A percentile compares a stretch with the other conserved stretches of the same genome.
Evolutionary conservation across 1,140 invertebrate species (phyloP).

Genomic region (Harpegnathos saltator): DNA sequence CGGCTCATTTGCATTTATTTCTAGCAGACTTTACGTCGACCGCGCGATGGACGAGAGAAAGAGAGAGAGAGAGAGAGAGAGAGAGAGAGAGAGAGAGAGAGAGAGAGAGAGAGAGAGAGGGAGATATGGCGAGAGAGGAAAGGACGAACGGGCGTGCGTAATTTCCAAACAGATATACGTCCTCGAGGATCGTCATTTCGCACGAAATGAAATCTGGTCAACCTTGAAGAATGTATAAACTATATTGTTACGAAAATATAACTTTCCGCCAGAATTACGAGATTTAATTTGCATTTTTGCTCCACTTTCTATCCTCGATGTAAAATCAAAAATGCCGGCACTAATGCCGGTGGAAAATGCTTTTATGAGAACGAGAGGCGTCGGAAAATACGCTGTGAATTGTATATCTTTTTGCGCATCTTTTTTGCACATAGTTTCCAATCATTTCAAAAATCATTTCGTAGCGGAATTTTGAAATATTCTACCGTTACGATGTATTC

Average conservation of each 20-base stretch:
- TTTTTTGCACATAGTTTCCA: neutral
- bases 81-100: too few species aligned
- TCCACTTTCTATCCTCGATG: neutral
- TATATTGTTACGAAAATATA: conserved; percentile 1
- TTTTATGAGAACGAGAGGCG: neutral
- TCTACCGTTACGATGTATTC: neutral
- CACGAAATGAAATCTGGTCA: conserved; percentile 30
- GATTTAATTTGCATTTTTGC: neutral
- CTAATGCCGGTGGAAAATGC: neutral
- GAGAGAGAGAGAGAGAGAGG: neutral
- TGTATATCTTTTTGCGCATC: conserved; percentile 4
- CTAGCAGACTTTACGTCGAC: conserved; percentile 50
- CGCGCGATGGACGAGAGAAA: conserved; percentile 16
- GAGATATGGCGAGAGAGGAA: too few species aligned
- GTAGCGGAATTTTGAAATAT: conserved; percentile 15
- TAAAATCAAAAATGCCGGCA: conserved; percentile 11
- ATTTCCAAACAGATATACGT: conserved; percentile 45
- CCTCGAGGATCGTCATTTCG: conserved; percentile 18
- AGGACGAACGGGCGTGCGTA: conserved; percentile 18
- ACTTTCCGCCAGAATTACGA: neutral
- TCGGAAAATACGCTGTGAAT: neutral
- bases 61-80: too few species aligned
- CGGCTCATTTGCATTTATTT: conserved; percentile 78
- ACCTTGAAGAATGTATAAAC: conserved; percentile 5
- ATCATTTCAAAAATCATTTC: conserved; percentile 27